Base-by-base conservation (phyloP, 2,113 vertebrate species). In the Sceloporus undulatus region DNA sequence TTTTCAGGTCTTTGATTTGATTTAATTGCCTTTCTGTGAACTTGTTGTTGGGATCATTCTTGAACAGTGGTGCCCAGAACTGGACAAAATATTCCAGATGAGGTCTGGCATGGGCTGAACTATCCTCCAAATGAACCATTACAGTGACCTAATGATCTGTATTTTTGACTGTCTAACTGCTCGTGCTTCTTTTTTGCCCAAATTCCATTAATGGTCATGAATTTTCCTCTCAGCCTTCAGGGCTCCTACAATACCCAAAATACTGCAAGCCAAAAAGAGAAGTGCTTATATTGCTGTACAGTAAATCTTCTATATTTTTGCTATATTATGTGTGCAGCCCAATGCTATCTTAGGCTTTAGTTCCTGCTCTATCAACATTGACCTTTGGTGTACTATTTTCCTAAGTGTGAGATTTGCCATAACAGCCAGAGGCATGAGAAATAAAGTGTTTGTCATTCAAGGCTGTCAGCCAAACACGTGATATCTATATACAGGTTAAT, bases 391-490 rank as follows among this genome's bases (percentile, higher is more conserved):
- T 48, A 11, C 65, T 86, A 71, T 86, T 86, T 79, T 86, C 77
- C 65, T 86, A 86, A 86, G 77, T 80, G 85, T 86, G 77, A 71
- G 80, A 86, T 86, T 56, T 86, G 77, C 85, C 77, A 27, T 86
- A 86, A 80, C 85, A 71, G 85, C n/a, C 48, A 10, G 65, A 79
- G 77, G 48, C 85, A 56, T 80, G 62, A 2, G 48, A 71, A 86
- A 86, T 80, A 86, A 86, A 86, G 77, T 71, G 65, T 77, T 79
- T 86, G 85, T 71, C 85, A 86, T 86, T 86, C 85, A 79, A 86
- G 42, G 76, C 85, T 79, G 85, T 86, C 76, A 70, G 65, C 76
- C 11, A 11, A 34, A 34, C 85, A 86, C 14, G 48, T 71, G 66
- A 80, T 70, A 48, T 86, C 85, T 86, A 56, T 71, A 79, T 79